phyloP scores from a whole-genome alignment of 2,888 invertebrate species.

The Thera britannica region DNA sequence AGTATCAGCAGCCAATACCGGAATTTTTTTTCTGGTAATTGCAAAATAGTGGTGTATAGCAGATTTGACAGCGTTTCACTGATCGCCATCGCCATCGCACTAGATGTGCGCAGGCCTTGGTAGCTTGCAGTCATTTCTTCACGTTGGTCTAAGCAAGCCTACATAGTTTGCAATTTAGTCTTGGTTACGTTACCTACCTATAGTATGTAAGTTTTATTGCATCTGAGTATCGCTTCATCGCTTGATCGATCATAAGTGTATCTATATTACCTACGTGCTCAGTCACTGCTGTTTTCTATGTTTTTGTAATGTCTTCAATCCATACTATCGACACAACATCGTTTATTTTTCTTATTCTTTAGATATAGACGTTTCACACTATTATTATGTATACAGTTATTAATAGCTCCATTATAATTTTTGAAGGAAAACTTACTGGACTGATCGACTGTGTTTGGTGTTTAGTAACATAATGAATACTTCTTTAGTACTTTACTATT shows the following conservation, averaged over 20 bases:
- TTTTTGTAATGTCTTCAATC: conserved; percentile 7
- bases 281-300: conserved; percentile 13
- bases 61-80: background rate
- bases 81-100: background rate
- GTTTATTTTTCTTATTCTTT: background rate
- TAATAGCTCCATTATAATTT: too few species aligned
- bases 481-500: too few species aligned
- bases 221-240: conserved; percentile 13
- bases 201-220: conserved; percentile 13
- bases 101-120: background rate
- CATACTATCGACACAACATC: background rate
- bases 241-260: conserved; percentile 23
- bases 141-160: conserved; percentile 8
- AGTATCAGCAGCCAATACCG: too few species aligned
- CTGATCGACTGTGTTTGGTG: too few species aligned
- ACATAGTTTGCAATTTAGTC: conserved; percentile 20
- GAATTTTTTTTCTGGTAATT: too few species aligned
- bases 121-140: conserved; percentile 11
- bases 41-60: too few species aligned
- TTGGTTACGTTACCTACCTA: conserved; percentile 6
- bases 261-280: conserved; percentile 3
- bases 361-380: too few species aligned
- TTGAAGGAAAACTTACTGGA: too few species aligned
- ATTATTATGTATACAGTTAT: too few species aligned
- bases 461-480: too few species aligned